Conservation (phyloP, 2,888 invertebrate species). For the Proisotoma minuta region DNA sequence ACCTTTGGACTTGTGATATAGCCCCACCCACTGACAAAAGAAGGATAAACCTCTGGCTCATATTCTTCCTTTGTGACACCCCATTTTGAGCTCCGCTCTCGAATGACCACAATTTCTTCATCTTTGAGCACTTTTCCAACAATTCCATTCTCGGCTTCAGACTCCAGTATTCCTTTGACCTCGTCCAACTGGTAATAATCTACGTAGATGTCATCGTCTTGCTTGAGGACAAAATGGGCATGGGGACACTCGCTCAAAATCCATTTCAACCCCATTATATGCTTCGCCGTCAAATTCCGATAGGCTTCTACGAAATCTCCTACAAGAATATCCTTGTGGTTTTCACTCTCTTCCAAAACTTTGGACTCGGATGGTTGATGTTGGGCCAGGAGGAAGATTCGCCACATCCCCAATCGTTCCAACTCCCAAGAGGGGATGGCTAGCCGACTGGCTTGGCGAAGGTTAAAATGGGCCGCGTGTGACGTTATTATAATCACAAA, state of each 20-base stretch:
- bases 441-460: conserved; percentile 65
- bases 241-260: conserved; percentile 60
- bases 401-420: conserved; percentile 57
- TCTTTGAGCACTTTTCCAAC: conserved; percentile 64
- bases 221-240: conserved; percentile 66
- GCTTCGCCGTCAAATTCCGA: conserved; percentile 74
- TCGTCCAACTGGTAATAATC: conserved; percentile 60
- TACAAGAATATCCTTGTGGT: conserved; percentile 67
- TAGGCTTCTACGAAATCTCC: conserved; percentile 73
- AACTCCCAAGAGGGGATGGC: conserved; percentile 61
- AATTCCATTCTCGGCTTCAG: conserved; percentile 2
- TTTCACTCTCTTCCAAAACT: conserved; percentile 55
- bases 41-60: conserved; percentile 60
- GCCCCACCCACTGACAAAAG: conserved; percentile 78
- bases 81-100: conserved; percentile 72
- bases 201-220: conserved; percentile 75
- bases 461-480: conserved; percentile 66
- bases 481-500: conserved; percentile 66
- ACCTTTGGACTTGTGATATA: conserved; percentile 62
- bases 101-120: conserved; percentile 59
- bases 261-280: conserved; percentile 76
- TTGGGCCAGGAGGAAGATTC: conserved; percentile 67
- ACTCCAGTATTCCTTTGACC: conserved; percentile 1
- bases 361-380: conserved; percentile 24
- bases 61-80: conserved; percentile 68